Conservation (phyloP, 2,797 vertebrate species). For the Trachops cirrhosus region DNA sequence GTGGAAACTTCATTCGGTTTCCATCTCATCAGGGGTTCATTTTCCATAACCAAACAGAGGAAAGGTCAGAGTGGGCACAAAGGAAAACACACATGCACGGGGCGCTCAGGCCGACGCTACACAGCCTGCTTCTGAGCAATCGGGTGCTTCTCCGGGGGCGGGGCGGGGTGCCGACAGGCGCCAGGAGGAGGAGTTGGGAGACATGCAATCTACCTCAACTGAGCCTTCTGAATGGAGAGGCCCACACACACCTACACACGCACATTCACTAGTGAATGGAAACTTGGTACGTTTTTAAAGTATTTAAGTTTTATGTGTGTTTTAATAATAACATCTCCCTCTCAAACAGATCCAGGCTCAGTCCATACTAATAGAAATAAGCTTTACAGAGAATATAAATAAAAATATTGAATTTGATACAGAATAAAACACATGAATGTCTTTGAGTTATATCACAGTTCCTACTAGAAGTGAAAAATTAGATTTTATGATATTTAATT, state of each 20-base stretch:
- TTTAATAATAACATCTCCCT: constrained; percentile 6
- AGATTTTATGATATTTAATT: not conserved
- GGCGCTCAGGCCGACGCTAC: not conserved
- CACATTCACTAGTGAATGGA: not conserved
- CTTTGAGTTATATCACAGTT: not conserved
- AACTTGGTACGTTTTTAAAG: not conserved
- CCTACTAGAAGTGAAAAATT: not conserved
- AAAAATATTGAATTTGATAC: not conserved
- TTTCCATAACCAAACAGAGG: not conserved
- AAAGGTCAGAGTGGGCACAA: not conserved
- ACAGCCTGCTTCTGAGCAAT: not conserved
- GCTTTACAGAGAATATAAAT: not conserved
- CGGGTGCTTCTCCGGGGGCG: no score
- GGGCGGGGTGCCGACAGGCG: no score
- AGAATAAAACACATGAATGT: not conserved
- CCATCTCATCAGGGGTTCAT: not conserved
- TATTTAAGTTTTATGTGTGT: not conserved
- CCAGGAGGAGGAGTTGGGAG: not conserved
- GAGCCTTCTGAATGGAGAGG: not conserved
- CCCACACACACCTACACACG: not conserved
- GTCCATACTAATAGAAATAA: not conserved
- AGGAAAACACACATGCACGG: not conserved
- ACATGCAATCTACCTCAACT: not conserved
- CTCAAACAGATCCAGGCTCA: not conserved
- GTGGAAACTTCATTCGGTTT: constrained; percentile 18